Evolutionary conservation across 2,797 vertebrate genomes (phyloP).

Genomic region (Manis pentadactyla): DNA sequence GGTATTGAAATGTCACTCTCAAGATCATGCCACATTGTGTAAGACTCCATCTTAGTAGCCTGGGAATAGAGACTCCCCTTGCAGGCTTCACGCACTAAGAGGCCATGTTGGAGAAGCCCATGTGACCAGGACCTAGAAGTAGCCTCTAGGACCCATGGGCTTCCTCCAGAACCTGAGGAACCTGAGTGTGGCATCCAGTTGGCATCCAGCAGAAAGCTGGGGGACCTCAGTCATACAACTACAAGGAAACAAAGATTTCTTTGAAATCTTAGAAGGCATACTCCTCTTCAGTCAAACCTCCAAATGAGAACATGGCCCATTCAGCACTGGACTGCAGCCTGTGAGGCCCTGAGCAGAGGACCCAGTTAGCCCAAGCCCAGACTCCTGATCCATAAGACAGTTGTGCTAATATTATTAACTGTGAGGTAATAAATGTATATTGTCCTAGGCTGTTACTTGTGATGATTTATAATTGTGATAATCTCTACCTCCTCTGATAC

Average conservation of each 20-base stretch:
- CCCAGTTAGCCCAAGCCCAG: not conserved
- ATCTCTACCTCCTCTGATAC: not conserved
- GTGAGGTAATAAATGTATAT: not conserved
- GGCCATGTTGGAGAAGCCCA: not conserved
- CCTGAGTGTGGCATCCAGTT: not conserved
- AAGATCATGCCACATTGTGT: not conserved
- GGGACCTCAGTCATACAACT: not conserved
- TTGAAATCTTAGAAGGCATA: not conserved
- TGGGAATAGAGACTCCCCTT: not conserved
- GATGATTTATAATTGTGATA: not conserved
- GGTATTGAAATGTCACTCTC: not conserved
- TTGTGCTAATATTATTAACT: not conserved
- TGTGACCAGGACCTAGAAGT: not conserved
- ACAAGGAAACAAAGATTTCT: not conserved
- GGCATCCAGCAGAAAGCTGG: not conserved
- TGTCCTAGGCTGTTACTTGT: not conserved
- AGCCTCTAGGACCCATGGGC: not conserved
- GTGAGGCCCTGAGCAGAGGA: not conserved
- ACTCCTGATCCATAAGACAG: not conserved
- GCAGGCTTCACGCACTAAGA: not conserved
- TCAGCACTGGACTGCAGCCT: not conserved
- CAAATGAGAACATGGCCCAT: not conserved
- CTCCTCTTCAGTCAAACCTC: not conserved
- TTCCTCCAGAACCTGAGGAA: not conserved
- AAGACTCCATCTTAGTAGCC: not conserved